These are phyloP conservation scores for Tragelaphus strepsiceros DNA, from an alignment of 2,113 vertebrate species.

Conservation along the genomic window DNA sequence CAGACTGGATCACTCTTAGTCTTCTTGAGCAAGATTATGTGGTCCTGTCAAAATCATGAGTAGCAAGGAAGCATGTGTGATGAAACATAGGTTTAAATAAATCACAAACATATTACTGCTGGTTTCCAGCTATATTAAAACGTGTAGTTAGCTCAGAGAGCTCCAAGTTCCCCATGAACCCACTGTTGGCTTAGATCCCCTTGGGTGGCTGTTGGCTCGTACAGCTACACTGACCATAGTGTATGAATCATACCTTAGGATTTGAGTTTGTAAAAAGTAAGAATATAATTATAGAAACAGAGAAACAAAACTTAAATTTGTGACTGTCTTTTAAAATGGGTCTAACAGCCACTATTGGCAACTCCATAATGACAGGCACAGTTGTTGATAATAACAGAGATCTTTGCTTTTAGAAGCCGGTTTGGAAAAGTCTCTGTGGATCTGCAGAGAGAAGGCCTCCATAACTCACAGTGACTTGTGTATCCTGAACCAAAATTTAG, in stretches of 20 bases:
- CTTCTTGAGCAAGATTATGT: background rate
- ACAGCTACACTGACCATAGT: background rate
- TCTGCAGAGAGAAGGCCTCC: background rate
- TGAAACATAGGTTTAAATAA: background rate
- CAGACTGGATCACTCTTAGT: background rate
- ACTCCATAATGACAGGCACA: background rate
- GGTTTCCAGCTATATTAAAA: background rate
- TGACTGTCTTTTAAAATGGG: background rate
- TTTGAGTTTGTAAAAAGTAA: background rate
- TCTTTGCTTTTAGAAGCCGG: background rate
- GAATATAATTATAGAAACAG: background rate
- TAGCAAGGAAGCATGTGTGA: background rate
- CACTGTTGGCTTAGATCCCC: background rate
- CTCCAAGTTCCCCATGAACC: background rate
- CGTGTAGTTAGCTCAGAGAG: background rate
- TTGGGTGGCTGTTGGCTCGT: background rate
- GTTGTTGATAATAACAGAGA: background rate
- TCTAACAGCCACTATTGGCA: background rate
- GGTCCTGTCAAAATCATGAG: background rate
- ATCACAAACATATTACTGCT: background rate
- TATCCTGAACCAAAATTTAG: conserved; percentile 16
- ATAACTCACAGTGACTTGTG: background rate
- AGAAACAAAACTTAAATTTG: conserved; percentile 7
- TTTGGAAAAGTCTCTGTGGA: background rate
- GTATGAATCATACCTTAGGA: background rate